Evolutionary conservation across 2,888 invertebrate genomes (phyloP).

Genomic region (Hypolimnas misippus): DNA sequence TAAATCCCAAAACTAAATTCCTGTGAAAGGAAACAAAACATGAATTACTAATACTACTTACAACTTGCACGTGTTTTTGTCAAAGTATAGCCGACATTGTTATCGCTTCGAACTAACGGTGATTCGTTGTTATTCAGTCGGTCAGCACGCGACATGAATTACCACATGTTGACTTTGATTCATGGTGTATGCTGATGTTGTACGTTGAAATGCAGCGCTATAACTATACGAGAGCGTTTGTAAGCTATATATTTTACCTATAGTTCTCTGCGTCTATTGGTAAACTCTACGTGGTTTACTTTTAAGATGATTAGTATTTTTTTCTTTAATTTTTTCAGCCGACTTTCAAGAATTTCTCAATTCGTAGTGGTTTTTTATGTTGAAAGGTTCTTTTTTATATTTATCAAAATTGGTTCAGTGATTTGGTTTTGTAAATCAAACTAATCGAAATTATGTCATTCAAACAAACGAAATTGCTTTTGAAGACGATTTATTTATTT

Average conservation of each 20-base stretch:
- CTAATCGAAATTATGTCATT: too few relatives aligned
- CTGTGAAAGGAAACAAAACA: background rate
- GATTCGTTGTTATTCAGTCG: slow-evolving; percentile 23
- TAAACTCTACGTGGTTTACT: too few relatives aligned
- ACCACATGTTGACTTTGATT: slow-evolving; percentile 14
- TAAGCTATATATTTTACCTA: background rate
- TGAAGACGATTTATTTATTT: too few relatives aligned
- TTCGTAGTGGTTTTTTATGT: too few relatives aligned
- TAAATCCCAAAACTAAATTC: background rate
- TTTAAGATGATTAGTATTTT: too few relatives aligned
- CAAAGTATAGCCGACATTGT: slow-evolving; percentile 16
- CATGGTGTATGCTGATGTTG: slow-evolving; percentile 9
- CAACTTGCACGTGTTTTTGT: background rate
- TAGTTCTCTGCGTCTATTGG: too few relatives aligned
- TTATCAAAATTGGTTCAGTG: too few relatives aligned
- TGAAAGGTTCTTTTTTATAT: too few relatives aligned
- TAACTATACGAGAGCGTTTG: background rate
- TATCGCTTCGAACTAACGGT: slow-evolving; percentile 41
- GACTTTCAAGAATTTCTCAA: too few relatives aligned
- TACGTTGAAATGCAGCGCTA: background rate
- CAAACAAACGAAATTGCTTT: too few relatives aligned
- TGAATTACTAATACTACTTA: background rate
- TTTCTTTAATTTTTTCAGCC: too few relatives aligned
- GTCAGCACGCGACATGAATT: slow-evolving; percentile 15
- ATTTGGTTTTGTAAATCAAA: too few relatives aligned